Percentiles rank a stretch among this genome's conserved stretches.
These are phyloP conservation scores for Aphrocallistes beatrix DNA, from an alignment of 37 sponge, comb jelly and placozoan species.

Conservation along the genomic window DNA sequence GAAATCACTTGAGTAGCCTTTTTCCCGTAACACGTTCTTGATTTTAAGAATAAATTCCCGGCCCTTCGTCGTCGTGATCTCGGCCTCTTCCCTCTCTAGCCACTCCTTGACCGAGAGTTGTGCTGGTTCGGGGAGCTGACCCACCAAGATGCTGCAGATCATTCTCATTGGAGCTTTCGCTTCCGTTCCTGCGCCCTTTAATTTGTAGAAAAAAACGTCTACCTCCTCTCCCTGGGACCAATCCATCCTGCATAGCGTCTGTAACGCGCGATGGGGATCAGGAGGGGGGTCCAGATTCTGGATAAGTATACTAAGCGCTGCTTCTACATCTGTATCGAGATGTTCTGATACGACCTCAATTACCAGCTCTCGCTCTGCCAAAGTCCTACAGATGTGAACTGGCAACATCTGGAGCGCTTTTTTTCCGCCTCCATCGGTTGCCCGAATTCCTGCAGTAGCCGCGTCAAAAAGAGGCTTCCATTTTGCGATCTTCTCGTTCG, in stretches of 20 bases:
- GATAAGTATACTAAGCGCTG: neutral
- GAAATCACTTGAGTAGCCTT: neutral
- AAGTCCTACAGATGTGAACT: neutral
- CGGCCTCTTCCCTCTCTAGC: neutral
- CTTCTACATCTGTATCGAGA: neutral
- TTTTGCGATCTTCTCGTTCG: neutral
- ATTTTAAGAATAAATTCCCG: neutral
- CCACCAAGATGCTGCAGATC: neutral
- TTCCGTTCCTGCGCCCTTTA: neutral
- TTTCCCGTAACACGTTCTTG: neutral
- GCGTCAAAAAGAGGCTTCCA: conserved; percentile 8
- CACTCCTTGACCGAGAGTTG: neutral
- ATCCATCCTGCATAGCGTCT: neutral
- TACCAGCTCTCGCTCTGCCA: neutral
- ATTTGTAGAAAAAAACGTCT: neutral
- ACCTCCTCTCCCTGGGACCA: neutral
- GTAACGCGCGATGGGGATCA: neutral
- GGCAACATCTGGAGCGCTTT: neutral
- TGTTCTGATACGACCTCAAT: neutral
- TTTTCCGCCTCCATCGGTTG: neutral
- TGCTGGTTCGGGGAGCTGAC: neutral
- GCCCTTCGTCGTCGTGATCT: neutral
- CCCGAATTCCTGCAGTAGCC: neutral
- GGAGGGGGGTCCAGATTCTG: neutral
- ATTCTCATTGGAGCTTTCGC: neutral